Conservation (phyloP, 2,888 invertebrate genomes). For the Pseudeuparius sepicola region DNA sequence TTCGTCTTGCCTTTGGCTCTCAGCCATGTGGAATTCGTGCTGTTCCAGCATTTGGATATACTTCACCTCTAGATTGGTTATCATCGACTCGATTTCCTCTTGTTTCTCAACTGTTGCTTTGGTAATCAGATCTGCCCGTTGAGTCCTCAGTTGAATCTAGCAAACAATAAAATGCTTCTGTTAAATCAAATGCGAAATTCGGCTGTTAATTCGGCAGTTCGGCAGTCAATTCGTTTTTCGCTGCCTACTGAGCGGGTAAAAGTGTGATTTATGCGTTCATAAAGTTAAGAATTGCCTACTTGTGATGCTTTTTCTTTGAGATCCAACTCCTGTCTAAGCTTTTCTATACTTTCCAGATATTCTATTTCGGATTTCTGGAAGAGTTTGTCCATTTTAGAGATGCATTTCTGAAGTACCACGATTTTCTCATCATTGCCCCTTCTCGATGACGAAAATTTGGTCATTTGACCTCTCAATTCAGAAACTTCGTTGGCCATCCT, state of each 20-base stretch:
- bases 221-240: too few relatives aligned
- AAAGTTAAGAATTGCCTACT: too few relatives aligned
- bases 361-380: constrained; percentile 30
- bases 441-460: too few relatives aligned
- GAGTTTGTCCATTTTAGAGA: constrained; percentile 32
- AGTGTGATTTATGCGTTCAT: too few relatives aligned
- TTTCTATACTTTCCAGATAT: constrained; percentile 28
- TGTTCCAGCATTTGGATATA: constrained; percentile 31
- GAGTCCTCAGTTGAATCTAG: constrained; percentile 29
- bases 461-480: constrained; percentile 23
- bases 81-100: constrained; percentile 27
- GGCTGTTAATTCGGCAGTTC: too few relatives aligned
- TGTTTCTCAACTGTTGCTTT: constrained; percentile 27
- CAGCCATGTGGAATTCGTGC: constrained; percentile 25
- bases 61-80: constrained; percentile 29
- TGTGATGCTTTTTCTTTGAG: constrained; percentile 28
- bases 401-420: constrained; percentile 27
- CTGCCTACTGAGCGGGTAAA: too few relatives aligned
- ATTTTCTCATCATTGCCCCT: constrained; percentile 24
- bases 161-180: too few relatives aligned
- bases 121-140: constrained; percentile 29
- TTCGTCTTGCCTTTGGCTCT: constrained; percentile 25
- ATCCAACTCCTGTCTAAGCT: constrained; percentile 28
- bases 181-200: too few relatives aligned
- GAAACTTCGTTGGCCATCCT: constrained; percentile 27